Evolutionary conservation across 2,888 invertebrate genomes (phyloP), one percentile per base, ranked within the genome.

Genomic region (Cantharis rufa): DNA sequence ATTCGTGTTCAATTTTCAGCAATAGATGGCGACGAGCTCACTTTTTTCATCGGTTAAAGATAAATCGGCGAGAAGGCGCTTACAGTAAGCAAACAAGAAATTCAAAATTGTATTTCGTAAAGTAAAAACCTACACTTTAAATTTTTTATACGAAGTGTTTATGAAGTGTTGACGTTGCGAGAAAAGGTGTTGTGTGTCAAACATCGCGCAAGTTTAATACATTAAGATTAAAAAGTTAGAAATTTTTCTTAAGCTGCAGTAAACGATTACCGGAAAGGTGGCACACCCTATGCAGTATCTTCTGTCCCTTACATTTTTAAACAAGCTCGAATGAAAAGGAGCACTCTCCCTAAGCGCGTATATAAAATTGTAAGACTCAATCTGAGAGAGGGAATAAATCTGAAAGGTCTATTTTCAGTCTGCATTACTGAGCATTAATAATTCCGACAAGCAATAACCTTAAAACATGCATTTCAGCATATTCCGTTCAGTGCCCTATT

Each of bases 381-480:
- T 84, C 83, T 83, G 81, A 83, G 84, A 82, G 83, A 83, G 82
- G 82, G 84, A 85, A 85, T 86, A 86, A 85, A 86, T 85, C 86
- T 85, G 83, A 84, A 80, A 84, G 85, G 85, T 86, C 85, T 84
- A 86, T 86, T 86, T 85, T 84, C 85, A 81, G 84, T 84, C 84
- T 83, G 83, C 84, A 86, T 86, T 86, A 86, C 85, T 81, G 83
- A 84, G 83, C 86, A 86, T 86, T 85, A 84, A 86, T 86, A 86
- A 86, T 81, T 82, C 82, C 83, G 86, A 84, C 85, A 85, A 83
- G 85, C 85, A 85, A 86, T 86, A 86, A 85, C 82, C 85, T 83
- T 84, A 84, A 84, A 83, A 85, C 84, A 84, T 85, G 85, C 84
- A 84, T 84, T 84, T 84, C 84, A 82, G 84, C 84, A 85, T 85